Evolutionary conservation across 2,888 invertebrate genomes (phyloP), one percentile per base, ranked within the genome.

Genomic region (Campopleginae sp.): DNA sequence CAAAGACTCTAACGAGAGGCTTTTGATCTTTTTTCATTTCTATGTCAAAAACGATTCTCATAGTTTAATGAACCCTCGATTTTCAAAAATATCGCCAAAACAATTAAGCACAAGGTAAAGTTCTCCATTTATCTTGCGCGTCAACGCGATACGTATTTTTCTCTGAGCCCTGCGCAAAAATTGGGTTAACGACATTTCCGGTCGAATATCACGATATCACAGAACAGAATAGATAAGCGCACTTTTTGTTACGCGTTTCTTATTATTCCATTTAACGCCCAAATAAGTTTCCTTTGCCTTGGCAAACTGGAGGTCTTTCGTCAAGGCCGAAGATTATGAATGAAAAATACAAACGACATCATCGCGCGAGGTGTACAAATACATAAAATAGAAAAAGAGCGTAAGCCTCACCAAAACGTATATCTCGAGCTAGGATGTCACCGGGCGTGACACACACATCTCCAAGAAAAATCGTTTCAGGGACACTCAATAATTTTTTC

Each of bases 401-500:
- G 46, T 42, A 48, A 33, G 38, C 54, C 42, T 58, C 33, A 44
- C 23, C 12, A 65, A 66, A 65, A 54, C 54, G 51, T 33, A 17
- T 54, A 48, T 77, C 7, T 33, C 12, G 1, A 44, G 31, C 65
- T 12, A 19, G 10, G 23, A 38, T 76, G 17, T 74, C 19, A 33
- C 58, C 31, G 14, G 19, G 58, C 78, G 82, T n/a, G n/a, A n/a
- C n/a, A 82, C 82, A 54, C 82, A 82, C 23, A 33, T 23, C n/a
- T 54, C 54, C 23, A 63, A 63, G 66, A 46, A 77, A 72, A 77
- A 72, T 82, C 33, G 46, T 82, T 77, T 72, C 82, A 78, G 31
- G 82, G 82, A 46, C 82, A 42, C 54, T 38, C 54, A 48, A 42
- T 58, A 31, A 54, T 54, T 54, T 31, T 42, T 31, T 42, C 61